Conservation (phyloP, 2,888 invertebrate genomes). For the Chirona hameri region DNA sequence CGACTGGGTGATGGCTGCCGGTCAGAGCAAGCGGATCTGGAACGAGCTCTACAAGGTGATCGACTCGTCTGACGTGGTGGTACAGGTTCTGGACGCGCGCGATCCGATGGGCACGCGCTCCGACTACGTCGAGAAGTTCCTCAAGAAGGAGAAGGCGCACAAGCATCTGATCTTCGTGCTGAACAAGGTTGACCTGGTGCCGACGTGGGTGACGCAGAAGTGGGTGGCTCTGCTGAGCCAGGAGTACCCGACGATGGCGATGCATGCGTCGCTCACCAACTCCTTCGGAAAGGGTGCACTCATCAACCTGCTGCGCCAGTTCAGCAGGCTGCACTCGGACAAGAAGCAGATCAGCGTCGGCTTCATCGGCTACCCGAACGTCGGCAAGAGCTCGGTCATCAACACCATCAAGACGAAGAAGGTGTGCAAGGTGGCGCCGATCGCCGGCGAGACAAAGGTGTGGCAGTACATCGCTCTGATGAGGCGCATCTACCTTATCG, state of each 20-base stretch:
- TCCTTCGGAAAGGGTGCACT: constrained; percentile 97
- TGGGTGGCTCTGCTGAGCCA: constrained; percentile 93
- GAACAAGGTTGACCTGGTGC: constrained; percentile 95
- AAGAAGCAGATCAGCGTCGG: constrained; percentile 99
- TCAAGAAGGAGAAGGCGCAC: constrained; percentile 90
- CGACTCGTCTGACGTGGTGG: constrained; percentile 94
- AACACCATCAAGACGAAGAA: constrained; percentile 88
- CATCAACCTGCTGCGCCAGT: constrained; percentile 91
- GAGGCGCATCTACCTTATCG: constrained; percentile 93
- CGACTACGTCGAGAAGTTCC: constrained; percentile 83
- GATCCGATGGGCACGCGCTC: constrained; percentile 97
- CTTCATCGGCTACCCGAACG: constrained; percentile 98
- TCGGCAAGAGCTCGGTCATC: constrained; percentile 97
- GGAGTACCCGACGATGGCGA: constrained; percentile 96
- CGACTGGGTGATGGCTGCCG: constrained; percentile 89
- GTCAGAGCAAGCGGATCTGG: constrained; percentile 97
- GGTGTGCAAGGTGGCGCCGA: constrained; percentile 89
- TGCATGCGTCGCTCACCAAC: constrained; percentile 97
- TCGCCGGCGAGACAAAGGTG: constrained; percentile 95
- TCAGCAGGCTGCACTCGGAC: constrained; percentile 90
- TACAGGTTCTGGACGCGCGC: constrained; percentile 87
- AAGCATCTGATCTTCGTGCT: constrained; percentile 96
- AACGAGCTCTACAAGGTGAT: constrained; percentile 98
- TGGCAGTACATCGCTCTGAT: constrained; percentile 99
- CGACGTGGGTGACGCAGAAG: constrained; percentile 95